Evolutionary conservation across 2,797 vertebrate species (phyloP), one percentile per base, ranked within the genome.

Genomic region (Taenioides sp.): DNA sequence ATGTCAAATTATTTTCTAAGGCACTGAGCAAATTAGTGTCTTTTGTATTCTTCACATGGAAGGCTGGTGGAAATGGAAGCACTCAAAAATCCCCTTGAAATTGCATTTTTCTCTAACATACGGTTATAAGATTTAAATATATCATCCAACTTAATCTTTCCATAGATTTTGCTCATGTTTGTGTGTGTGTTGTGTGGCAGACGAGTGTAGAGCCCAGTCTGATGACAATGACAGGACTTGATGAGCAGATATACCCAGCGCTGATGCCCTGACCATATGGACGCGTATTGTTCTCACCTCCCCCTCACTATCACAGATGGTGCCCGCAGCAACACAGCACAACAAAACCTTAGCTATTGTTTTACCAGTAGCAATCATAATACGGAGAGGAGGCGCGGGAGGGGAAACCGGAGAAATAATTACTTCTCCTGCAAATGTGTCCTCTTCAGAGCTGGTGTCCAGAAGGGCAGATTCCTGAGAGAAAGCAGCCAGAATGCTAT

Each of bases 391-490:
- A 88, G 80, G 83, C 11, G 60, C 18, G 86, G 84, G 81, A 82
- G 87, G 81, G 76, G 72, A 83, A 79, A 85, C 71, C 63, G 76
- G 57, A 71, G 81, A 90, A 89, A 90, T 92, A 91, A 92, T 92
- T 90, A 89, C 85, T 88, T 89, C 82, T 62, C 18, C 31, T 84
- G 86, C 70, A 85, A 87, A 76, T 87, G 74, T 83, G 84, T 87
- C 88, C 87, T 88, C 84, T 81, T 73, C 74, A 14, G 84, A 89
- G 76, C 89, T 91, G 88, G 84, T 92, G 87, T 92, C 93, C 93
- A 93, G 92, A 93, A 91, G 93, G 93, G 85, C 84, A 87, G 81
- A 92, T 94, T 94, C 92, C 92, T 92, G 87, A 93, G 94, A 94
- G 93, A 94, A 94, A 90, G 89, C 82, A 80, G 75, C 90, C 91